A percentile compares a stretch with the other conserved stretches of the same genome.
These are phyloP conservation scores for Poeciliopsis turneri DNA, from an alignment of 2,797 vertebrate species.

Conservation along the genomic window DNA sequence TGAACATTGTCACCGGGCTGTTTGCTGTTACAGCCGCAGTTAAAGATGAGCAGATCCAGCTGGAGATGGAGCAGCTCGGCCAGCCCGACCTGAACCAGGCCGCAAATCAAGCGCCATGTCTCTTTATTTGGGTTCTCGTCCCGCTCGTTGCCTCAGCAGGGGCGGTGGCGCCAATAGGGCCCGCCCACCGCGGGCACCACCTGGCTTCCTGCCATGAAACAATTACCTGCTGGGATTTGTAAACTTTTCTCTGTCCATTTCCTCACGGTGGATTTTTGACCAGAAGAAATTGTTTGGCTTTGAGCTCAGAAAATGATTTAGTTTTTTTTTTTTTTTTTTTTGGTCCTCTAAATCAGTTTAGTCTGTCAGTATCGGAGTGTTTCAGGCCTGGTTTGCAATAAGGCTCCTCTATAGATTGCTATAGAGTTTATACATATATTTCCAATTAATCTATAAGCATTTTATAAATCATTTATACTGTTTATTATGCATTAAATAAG, in stretches of 20 bases:
- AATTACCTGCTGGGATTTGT: neutral
- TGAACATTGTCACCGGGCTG: conserved; percentile 44
- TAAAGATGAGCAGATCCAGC: neutral
- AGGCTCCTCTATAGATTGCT: too few species aligned
- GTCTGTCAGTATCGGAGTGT: neutral
- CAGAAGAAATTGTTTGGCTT: neutral
- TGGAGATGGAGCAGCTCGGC: neutral
- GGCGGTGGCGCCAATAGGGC: neutral
- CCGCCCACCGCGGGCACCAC: neutral
- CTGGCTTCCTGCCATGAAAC: neutral
- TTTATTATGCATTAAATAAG: too few species aligned
- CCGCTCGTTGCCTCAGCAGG: neutral
- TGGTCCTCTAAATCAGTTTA: neutral
- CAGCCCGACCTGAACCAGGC: neutral
- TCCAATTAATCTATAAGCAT: too few species aligned
- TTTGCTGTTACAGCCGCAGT: conserved; percentile 20
- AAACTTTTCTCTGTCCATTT: neutral
- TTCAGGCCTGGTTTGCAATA: neutral
- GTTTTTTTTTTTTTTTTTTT: neutral
- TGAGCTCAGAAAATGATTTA: neutral
- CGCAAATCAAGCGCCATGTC: neutral
- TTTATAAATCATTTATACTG: too few species aligned
- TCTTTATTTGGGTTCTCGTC: neutral
- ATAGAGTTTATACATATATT: too few species aligned
- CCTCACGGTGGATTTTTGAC: neutral